Evolutionary conservation across 2,797 vertebrate genomes (phyloP), one percentile per base, ranked within the genome.

Genomic region (Margarornis squamiger): DNA sequence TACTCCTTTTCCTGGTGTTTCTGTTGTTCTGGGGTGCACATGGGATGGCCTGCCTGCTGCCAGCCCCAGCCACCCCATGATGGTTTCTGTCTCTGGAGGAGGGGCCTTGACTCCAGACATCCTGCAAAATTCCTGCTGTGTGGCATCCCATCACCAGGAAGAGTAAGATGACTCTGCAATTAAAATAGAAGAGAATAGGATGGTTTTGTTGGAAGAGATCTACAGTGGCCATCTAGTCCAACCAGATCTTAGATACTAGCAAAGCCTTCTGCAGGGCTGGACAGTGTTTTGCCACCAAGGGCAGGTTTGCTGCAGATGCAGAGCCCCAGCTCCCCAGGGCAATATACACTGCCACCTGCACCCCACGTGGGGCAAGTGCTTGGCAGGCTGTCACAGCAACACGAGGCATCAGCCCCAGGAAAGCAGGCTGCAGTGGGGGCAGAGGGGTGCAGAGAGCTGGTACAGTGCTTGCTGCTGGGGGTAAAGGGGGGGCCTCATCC

Each of bases 401-500:
- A 36, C 0, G 1, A 6, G 32, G 48, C 55, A 11, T n/a, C 52
- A 52, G 62, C 41, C 52, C n/a, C 3, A 3, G 74, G 58, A 78
- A 68, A 36, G 19, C 67, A 55, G 58, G 54, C 49, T 43, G 27
- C 67, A 49, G 5, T 1, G 5, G 41, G 0, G 0, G 36, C 17
- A 7, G 48, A 66, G 67, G 46, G 65, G n/a, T 0, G 0, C 55
- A 61, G 70, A 61, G 70, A 84, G 72, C 34, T 41, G n/a, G 43
- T 55, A 62, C 70, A 68, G 73, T 11, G 21, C 34, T 27, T 59
- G 78, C 68, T 77, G 17, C 23, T 32, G 14, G 59, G 90, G 83
- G 51, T 43, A 18, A 76, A 68, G 30, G 72, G 43, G 68, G 79
- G 73, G 87, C 66, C 92, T 27, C 90, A 90, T 90, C 66, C 88